Percentiles rank a stretch among this genome's conserved stretches.
Conservation (phyloP, 2,113 vertebrate species). For the Penelope pileata region DNA sequence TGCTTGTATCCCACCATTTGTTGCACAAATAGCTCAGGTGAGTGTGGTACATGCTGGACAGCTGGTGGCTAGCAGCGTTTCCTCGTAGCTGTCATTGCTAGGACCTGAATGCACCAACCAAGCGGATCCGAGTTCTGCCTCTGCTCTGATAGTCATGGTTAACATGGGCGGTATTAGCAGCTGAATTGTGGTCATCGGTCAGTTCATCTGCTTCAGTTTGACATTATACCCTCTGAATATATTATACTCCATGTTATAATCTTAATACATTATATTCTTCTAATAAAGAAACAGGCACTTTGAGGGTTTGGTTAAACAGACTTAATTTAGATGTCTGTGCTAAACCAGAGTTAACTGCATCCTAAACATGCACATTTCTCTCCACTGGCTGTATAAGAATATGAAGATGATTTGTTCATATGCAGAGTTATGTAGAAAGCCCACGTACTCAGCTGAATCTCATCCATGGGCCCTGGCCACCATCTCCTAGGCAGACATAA, state of each 20-base stretch:
- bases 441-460: not conserved
- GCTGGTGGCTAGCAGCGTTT: rapidly evolving
- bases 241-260: no score
- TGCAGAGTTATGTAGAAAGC: not conserved
- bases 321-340: not conserved
- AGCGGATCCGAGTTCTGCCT: not conserved
- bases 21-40: not conserved
- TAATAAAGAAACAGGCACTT: not conserved
- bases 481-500: not conserved
- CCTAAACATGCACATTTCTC: not conserved
- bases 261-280: not conserved
- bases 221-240: not conserved
- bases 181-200: not conserved
- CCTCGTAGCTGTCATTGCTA: not conserved
- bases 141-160: not conserved
- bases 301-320: rapidly evolving
- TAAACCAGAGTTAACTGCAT: not conserved
- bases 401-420: not conserved
- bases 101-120: not conserved
- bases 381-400: not conserved
- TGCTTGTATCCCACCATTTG: not conserved
- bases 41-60: not conserved
- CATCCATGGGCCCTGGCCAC: not conserved
- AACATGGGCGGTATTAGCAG: not conserved
- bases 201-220: not conserved